Base-by-base conservation (phyloP, 2,797 vertebrate species). In the Otus scops region DNA sequence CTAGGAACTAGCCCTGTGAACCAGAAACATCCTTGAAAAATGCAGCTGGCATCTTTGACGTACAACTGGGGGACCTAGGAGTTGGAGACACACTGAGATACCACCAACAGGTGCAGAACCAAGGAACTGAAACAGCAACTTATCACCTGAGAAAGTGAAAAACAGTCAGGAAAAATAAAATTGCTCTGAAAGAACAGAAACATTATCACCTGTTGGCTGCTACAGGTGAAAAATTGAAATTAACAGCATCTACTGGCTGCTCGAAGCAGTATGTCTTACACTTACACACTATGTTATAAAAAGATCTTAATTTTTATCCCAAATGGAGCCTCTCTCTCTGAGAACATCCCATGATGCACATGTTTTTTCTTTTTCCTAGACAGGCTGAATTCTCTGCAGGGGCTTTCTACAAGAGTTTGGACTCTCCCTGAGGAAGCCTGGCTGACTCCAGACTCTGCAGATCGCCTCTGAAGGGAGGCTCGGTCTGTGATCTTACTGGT, bases 341-440 rank as follows among this genome's bases (percentile, higher is more conserved):
- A 74, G 34, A 38, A 26, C 5, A 16, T 67, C 23, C 23, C 0
- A 1, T 39, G 28, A 20, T 45, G 6, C 9, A 50, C 0, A 0
- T 12, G 39, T 6, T 23, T 63, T 32, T 30, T 13, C 9, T 53
- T 74, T 74, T 50, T 50, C 28, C 9, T 54, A 54, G 48, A 32
- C 9, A 41, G 11, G 19, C 4, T 81, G 38, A 43, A 60, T 69
- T 65, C 4, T 67, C 8, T 0, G 0, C 23, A 19, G 16, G 9
- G 11, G 12, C 3, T 69, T 87, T 38, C 45, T 47, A 4, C 0
- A 3, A 59, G 48, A 68, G 18, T 32, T 41, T 82, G n/a, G 9
- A 6, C 3, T 41, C 11, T 26, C 1, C 61, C n/a, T 1, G 2
- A 30, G 61, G 54, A 47, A 51, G 47, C 10, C 11, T 0, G 1